These are phyloP conservation scores for Rhinopomastus cyanomelas DNA, from an alignment of 2,113 vertebrate genomes.

Conservation along the genomic window DNA sequence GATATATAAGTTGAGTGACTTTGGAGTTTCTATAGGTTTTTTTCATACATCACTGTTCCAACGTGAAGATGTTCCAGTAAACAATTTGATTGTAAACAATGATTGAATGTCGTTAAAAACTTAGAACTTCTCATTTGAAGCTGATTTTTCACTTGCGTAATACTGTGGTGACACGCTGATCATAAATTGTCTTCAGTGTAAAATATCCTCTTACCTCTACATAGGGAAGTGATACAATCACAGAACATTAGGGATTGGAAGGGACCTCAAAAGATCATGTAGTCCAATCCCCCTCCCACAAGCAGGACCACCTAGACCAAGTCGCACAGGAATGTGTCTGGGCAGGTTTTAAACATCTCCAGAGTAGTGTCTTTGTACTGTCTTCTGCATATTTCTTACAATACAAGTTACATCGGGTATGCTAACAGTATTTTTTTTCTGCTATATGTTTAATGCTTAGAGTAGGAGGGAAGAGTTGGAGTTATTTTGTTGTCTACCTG, in stretches of 20 bases:
- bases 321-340: too few species aligned
- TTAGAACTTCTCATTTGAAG: neutral
- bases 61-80: neutral
- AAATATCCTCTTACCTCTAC: neutral
- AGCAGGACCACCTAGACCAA: too few species aligned
- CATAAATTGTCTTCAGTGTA: neutral
- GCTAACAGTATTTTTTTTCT: neutral
- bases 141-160: neutral
- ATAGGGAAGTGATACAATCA: neutral
- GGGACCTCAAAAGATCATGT: too few species aligned
- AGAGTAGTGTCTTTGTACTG: too few species aligned
- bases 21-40: neutral
- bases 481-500: neutral
- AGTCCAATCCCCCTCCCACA: too few species aligned
- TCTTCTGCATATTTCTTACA: neutral
- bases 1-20: neutral
- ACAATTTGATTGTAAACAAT: too few species aligned
- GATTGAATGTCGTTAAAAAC: neutral
- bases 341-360: too few species aligned
- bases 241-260: too few species aligned
- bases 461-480: too few species aligned
- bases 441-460: neutral
- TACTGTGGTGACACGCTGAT: neutral
- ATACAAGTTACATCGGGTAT: neutral
- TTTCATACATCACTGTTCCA: neutral